These are phyloP conservation scores for Nemotelus pantherinus DNA, from an alignment of 2,888 invertebrate genomes.

Conservation along the genomic window DNA sequence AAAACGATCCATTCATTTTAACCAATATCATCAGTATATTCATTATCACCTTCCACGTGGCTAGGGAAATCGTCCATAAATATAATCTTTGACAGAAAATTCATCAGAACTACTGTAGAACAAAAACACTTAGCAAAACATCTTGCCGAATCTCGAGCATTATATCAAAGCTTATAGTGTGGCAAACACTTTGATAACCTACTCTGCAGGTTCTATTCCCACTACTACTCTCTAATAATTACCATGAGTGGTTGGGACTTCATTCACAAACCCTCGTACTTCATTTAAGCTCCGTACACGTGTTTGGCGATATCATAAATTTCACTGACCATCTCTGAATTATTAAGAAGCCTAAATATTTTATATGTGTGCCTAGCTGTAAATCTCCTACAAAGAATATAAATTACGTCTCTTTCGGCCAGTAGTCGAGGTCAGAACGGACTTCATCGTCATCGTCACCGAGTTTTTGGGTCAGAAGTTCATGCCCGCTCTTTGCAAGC, in stretches of 20 bases:
- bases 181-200: too few relatives aligned
- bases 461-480: neutral
- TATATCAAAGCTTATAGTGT: too few relatives aligned
- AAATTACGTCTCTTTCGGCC: conserved; percentile 34
- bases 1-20: too few relatives aligned
- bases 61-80: too few relatives aligned
- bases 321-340: conserved; percentile 35
- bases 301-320: conserved; percentile 26
- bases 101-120: too few relatives aligned
- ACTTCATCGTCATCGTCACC: neutral
- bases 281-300: neutral
- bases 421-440: neutral
- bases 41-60: too few relatives aligned
- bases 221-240: neutral
- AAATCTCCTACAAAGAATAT: conserved; percentile 37
- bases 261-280: neutral
- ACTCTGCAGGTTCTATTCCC: neutral
- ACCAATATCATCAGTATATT: too few relatives aligned
- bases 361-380: conserved; percentile 37
- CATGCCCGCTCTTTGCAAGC: neutral
- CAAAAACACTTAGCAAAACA: too few relatives aligned
- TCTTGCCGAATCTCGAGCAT: too few relatives aligned
- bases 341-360: conserved; percentile 40
- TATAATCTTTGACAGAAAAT: too few relatives aligned
- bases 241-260: neutral